Base-by-base conservation (phyloP, 1,140 invertebrate genomes). In the Tetragnatha versicolor region DNA sequence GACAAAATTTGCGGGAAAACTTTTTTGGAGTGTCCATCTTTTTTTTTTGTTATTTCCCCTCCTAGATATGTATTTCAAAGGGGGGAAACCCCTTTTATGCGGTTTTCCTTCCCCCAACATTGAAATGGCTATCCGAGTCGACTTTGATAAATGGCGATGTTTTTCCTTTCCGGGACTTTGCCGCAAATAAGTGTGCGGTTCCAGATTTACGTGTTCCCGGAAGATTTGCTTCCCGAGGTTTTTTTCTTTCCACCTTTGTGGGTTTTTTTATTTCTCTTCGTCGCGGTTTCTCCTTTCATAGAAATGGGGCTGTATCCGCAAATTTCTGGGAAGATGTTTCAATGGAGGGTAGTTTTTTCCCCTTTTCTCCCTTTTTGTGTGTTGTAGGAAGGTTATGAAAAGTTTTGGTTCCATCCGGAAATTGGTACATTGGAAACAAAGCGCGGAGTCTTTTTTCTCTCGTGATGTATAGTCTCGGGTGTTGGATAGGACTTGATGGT, bases 61-160 rank as follows among this genome's bases (percentile, higher is more conserved):
- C 27, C 9, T 22, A n/a, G 5, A 39, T 14, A 53, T 55, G n/a
- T n/a, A 37, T 70, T 29, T 70, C 9, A 47, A 73, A 45, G 39
- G 27, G 0, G 31, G 42, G 12, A 60, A 60, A 33, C 20, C 58
- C 45, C 61, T 60, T 68, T 39, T 39, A 31, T 70, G 22, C 20
- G 12, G 6, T 20, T 35, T 6, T 14, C 27, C 14, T 70, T 25
- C 51, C 14, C 27, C 17, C 25, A 75, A 35, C 20, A 75, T 27
- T 49, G 39, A 45, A 75, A 75, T 33, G 58, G 25, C 42, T 4
- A 49, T 75, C 58, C 20, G 1, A 7, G 29, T n/a, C 9, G 72
- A 75, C 58, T 10, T 63, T 75, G 55, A 75, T 63, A 63, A 63
- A 75, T 75, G 10, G 20, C 47, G 37, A 61, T 25, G 5, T 47